Conservation (phyloP, 2,888 invertebrate genomes). For the Xanthorhoe designata region DNA sequence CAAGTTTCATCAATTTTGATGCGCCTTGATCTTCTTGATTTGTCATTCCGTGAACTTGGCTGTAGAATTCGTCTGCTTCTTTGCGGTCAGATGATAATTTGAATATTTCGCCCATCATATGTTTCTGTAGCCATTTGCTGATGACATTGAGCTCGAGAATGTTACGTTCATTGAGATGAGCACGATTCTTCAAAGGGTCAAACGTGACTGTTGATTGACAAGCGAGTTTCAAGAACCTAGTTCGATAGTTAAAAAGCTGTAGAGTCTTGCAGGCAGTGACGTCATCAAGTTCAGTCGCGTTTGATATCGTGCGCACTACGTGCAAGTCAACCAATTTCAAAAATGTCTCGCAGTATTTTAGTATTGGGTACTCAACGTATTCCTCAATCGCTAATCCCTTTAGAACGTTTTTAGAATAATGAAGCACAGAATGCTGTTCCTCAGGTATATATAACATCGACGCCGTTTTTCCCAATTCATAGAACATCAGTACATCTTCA, state of each 20-base stretch:
- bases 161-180: constrained; percentile 62
- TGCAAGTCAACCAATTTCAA: constrained; percentile 74
- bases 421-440: constrained; percentile 68
- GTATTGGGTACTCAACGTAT: constrained; percentile 82
- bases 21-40: constrained; percentile 55
- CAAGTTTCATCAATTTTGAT: constrained; percentile 60
- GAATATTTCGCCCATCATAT: constrained; percentile 75
- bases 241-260: constrained; percentile 83
- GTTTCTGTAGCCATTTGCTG: constrained; percentile 90
- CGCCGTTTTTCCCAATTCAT: constrained; percentile 49
- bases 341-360: constrained; percentile 82
- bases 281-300: constrained; percentile 62
- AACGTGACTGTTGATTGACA: constrained; percentile 54
- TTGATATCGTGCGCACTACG: constrained; percentile 67
- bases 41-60: constrained; percentile 47
- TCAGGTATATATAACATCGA: constrained; percentile 46
- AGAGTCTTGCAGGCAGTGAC: constrained; percentile 71
- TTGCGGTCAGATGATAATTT: constrained; percentile 51
- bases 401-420: constrained; percentile 80
- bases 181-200: constrained; percentile 46
- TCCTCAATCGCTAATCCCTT: constrained; percentile 75
- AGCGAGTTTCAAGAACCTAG: constrained; percentile 75
- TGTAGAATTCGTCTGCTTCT: constrained; percentile 49
- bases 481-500: constrained; percentile 63
- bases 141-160: constrained; percentile 84